Base-by-base conservation (phyloP, 2,113 vertebrate species). In the Zapornia atra region DNA sequence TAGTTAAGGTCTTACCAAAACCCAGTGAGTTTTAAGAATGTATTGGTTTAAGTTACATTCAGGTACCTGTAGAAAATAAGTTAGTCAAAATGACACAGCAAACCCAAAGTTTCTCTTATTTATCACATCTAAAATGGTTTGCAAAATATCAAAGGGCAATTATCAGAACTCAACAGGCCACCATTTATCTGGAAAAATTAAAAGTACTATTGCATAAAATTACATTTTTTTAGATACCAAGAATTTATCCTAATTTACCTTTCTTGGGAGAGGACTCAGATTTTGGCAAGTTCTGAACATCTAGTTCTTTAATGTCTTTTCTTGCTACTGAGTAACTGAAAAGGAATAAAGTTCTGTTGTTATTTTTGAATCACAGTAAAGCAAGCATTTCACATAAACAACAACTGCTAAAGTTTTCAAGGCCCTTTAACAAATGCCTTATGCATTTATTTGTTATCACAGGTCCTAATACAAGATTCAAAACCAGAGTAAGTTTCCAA, bases 251-350 rank as follows among this genome's bases (percentile, higher is more conserved):
- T 72, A 33, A 72, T 84, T 98, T 98, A 99, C 99, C 99, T 98
- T 96, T 99, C 87, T 98, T 99, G 88, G 94, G 88, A 61, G 98
- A 97, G 57, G 98, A 95, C 48, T 99, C 99, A 1, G 98, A 93
- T 92, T 98, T 99, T 92, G 98, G 96, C 77, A 98, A 77, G 92
- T 63, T 98, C 92, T 98, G 94, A 93, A 97, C 63, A 90, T 98
- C 98, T 65, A 99, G 77, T 51, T 98, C 97, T 72, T 98, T 98
- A 95, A 99, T 95, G 61, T 99, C 98, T 98, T 98, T 99, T 96
- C 99, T 99, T 78, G 98, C 96, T 95, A 99, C 98, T 2, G 98
- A 99, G 90, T 98, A 98, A 97, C 99, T 99, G 95, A 44, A 97
- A 54, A 95, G 82, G 83, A 90, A 64, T 66, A 86, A 94, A 38